These are phyloP conservation scores for Halocynthia aurantium DNA, from an alignment of 23 tunicate genomes.

Conservation along the genomic window DNA sequence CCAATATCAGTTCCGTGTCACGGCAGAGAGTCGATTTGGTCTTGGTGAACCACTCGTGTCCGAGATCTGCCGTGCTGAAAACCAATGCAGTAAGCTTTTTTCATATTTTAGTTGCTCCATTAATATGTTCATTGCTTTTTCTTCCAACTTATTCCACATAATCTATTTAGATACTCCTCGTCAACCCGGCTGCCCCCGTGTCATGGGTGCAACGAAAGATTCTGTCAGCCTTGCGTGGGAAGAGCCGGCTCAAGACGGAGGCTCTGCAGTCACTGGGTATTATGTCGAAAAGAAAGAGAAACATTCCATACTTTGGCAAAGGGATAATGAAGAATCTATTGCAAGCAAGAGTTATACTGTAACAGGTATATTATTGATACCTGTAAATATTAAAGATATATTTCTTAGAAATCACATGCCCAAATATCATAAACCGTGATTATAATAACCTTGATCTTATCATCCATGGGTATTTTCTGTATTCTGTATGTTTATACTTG, in stretches of 20 bases:
- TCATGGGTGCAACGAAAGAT: slow-evolving; percentile 19
- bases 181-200: slow-evolving; percentile 22
- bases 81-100: slow-evolving; percentile 23
- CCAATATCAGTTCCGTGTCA: slow-evolving; percentile 55
- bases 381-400: background rate
- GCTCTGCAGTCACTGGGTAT: slow-evolving; percentile 25
- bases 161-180: slow-evolving; percentile 24
- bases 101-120: background rate
- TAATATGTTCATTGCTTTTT: background rate
- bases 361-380: slow-evolving; percentile 7
- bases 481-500: background rate
- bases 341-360: slow-evolving; percentile 1
- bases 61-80: slow-evolving; percentile 33
- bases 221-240: slow-evolving; percentile 27
- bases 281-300: slow-evolving; percentile 37
- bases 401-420: background rate
- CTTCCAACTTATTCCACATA: background rate
- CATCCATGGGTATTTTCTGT: too few relatives aligned
- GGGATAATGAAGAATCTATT: slow-evolving; percentile 8
- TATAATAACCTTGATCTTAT: background rate
- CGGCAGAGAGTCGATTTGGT: slow-evolving; percentile 46
- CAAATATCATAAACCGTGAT: background rate
- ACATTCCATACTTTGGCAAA: slow-evolving; percentile 39
- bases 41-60: slow-evolving; percentile 44
- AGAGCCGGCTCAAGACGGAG: slow-evolving; percentile 37